A percentile compares a stretch with the other conserved stretches of the same genome.
phyloP scores from a whole-genome alignment of 2,888 invertebrate genomes.

The Zhengitettix transpicula region DNA sequence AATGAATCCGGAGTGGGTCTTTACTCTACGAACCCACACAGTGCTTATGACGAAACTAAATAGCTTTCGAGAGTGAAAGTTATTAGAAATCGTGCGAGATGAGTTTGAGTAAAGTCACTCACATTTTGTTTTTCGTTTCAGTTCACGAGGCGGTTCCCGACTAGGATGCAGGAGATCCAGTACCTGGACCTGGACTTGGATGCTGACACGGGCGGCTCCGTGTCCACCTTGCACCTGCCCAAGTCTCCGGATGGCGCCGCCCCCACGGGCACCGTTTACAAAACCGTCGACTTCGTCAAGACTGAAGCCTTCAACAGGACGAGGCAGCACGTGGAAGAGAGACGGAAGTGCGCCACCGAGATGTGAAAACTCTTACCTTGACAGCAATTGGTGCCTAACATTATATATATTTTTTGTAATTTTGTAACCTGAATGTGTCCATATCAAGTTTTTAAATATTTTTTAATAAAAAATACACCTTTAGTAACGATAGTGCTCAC shows the following conservation, averaged over 20 bases:
- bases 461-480: no score
- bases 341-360: slow-evolving; percentile 27
- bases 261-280: slow-evolving; percentile 46
- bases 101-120: no score
- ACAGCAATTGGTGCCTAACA: background rate
- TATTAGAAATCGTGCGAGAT: no score
- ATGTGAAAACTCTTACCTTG: background rate
- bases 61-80: no score
- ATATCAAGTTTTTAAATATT: background rate
- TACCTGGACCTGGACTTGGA: slow-evolving; percentile 71
- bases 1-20: no score
- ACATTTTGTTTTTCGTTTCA: no score
- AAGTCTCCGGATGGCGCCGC: slow-evolving; percentile 17
- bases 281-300: slow-evolving; percentile 85
- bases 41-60: no score
- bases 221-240: slow-evolving; percentile 11
- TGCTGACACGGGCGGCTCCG: slow-evolving; percentile 20
- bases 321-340: slow-evolving; percentile 57
- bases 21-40: no score
- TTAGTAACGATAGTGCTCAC: no score
- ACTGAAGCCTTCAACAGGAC: slow-evolving; percentile 85
- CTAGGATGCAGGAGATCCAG: slow-evolving; percentile 35
- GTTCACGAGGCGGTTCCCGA: no score
- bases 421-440: background rate
- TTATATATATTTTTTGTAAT: background rate